These are phyloP conservation scores for Tenthredo distinguenda DNA, from an alignment of 2,888 invertebrate genomes.

Conservation along the genomic window DNA sequence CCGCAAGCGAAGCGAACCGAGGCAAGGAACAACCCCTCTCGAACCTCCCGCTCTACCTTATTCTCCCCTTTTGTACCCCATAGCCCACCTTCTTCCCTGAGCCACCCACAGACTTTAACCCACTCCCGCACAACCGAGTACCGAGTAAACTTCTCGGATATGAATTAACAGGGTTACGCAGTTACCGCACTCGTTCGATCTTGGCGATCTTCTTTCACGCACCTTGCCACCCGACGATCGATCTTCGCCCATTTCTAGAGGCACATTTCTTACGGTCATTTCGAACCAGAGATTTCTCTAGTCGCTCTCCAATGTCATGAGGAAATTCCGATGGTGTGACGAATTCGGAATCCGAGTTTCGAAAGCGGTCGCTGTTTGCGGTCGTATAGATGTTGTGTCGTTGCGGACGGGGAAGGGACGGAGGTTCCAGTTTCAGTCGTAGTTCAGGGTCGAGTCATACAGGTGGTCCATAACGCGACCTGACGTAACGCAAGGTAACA, in stretches of 20 bases:
- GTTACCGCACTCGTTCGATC: background rate
- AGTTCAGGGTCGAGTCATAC: conserved; percentile 78
- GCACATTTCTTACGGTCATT: background rate
- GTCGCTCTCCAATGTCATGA: background rate
- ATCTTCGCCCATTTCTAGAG: background rate
- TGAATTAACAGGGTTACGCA: conserved; percentile 77
- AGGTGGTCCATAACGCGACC: conserved; percentile 77
- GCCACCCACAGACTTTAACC: conserved; percentile 48
- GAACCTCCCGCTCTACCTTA: conserved; percentile 55
- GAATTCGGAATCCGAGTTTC: conserved; percentile 19
- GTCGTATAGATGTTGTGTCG: conserved; percentile 31
- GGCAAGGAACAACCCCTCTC: conserved; percentile 69
- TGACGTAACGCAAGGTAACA: conserved; percentile 68
- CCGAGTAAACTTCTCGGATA: conserved; percentile 74
- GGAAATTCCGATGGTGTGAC: conserved; percentile 20
- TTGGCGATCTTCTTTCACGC: background rate
- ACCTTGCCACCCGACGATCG: background rate
- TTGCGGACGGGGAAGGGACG: background rate
- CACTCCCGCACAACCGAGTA: conserved; percentile 13
- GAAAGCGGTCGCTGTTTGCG: conserved; percentile 14
- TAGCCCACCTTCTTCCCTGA: conserved; percentile 29
- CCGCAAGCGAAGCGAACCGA: conserved; percentile 66
- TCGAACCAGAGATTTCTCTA: background rate
- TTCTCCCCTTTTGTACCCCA: conserved; percentile 55
- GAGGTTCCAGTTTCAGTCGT: conserved; percentile 33